Conservation (phyloP, 2,113 vertebrate species). For the Cacatua alba region DNA sequence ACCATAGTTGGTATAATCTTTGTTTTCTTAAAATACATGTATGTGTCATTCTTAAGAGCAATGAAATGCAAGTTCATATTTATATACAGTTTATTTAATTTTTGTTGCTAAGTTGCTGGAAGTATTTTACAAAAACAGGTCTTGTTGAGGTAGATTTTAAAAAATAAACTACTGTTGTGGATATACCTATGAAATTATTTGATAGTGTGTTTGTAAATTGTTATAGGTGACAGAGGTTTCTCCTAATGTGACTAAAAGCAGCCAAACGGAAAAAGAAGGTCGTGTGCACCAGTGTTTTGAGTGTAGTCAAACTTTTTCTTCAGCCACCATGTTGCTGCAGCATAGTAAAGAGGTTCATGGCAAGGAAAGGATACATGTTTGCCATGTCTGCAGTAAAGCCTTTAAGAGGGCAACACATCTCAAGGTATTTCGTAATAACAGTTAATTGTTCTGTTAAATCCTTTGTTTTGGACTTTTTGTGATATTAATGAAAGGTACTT, state of each 20-base stretch:
- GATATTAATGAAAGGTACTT: background rate
- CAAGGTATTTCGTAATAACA: conserved; percentile 81
- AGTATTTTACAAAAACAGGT: background rate
- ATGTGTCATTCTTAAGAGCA: background rate
- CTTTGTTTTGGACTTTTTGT: background rate
- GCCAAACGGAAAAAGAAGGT: conserved; percentile 76
- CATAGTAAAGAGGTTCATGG: conserved; percentile 85
- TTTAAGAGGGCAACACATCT: conserved; percentile 97
- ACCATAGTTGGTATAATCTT: background rate
- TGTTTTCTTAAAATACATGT: background rate
- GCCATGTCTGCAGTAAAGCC: conserved; percentile 90
- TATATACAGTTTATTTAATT: background rate
- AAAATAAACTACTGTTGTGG: background rate
- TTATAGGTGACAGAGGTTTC: conserved; percentile 80
- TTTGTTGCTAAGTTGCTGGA: background rate
- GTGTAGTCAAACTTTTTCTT: conserved; percentile 85
- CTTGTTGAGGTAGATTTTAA: background rate
- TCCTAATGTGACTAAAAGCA: conserved; percentile 71
- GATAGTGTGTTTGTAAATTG: background rate
- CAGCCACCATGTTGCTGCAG: conserved; percentile 83
- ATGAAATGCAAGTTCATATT: background rate
- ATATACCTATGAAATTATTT: background rate
- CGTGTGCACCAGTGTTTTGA: conserved; percentile 87
- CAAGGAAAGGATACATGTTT: conserved; percentile 92
- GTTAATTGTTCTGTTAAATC: background rate